Evolutionary conservation across 2,888 invertebrate species (phyloP), one percentile per base, ranked within the genome.

Genomic region (Drosophila differens): DNA sequence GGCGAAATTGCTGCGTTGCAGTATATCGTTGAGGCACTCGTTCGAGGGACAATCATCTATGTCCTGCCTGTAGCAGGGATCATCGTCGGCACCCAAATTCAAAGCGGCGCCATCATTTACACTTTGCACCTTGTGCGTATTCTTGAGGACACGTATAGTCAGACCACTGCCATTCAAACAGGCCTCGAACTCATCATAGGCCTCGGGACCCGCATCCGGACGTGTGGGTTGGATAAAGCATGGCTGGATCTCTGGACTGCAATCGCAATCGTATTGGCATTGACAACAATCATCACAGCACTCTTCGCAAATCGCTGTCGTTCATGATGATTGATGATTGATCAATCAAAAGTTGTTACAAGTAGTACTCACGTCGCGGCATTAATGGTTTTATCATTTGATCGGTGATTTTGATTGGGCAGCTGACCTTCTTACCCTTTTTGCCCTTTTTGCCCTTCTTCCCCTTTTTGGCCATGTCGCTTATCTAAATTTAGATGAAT

Each of bases 151-250:
- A 0, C 93, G 91, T 61, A 93, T 70, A 1, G 70, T 91, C 6
- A 93, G 77, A 7, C 70, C 70, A 32, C 93, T 93, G 51, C 93
- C 93, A 60, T 79, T 79, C 10, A 79, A 81, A 14, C 78, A 79
- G 7, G 93, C 93, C 76, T 93, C 93, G 68, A 93, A 93, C 71
- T 93, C 93, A 49, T 93, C 93, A 54, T 92, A 93, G 6, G 91
- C 92, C 0, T 93, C 93, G 0, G 92, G 91, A 10, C 92, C 91
- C n/a, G 90, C 90, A 33, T 91, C 88, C 0, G 85, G 91, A 32
- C 74, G 76, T 10, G 81, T 68, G 1, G 78, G 81, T 32, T 82
- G 78, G 32, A 91, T 79, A 61, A 91, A 90, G 70, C 93, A 92
- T 0, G 92, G 78, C 52, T 70, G 70, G 25, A 79, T 81, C 62